These are phyloP conservation scores for Eriocheir sinensis DNA, from an alignment of 1,140 invertebrate species.

Conservation along the genomic window DNA sequence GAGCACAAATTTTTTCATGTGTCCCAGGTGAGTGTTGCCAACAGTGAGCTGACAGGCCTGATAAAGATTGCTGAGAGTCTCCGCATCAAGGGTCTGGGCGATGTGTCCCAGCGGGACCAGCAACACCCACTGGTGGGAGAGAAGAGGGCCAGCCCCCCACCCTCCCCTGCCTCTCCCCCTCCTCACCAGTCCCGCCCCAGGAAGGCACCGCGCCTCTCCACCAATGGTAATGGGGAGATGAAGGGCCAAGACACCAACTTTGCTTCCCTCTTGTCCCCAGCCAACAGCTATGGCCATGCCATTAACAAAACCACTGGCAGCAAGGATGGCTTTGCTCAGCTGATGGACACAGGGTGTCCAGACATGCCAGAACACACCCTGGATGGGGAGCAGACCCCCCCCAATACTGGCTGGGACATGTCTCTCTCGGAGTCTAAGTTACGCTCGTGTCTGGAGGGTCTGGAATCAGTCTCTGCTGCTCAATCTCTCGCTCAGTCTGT, in stretches of 20 bases:
- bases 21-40: constrained; percentile 91
- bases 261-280: constrained; percentile 68
- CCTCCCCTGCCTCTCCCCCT: constrained; percentile 67
- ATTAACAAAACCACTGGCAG: constrained; percentile 50
- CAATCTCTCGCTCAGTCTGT: constrained; percentile 72
- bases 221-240: constrained; percentile 62
- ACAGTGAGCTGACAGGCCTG: constrained; percentile 93
- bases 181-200: constrained; percentile 65
- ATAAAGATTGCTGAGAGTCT: constrained; percentile 91
- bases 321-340: constrained; percentile 72
- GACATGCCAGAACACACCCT: constrained; percentile 64
- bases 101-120: constrained; percentile 85
- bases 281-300: constrained; percentile 72
- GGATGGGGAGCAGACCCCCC: constrained; percentile 58
- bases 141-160: constrained; percentile 75
- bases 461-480: constrained; percentile 64
- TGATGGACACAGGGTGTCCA: constrained; percentile 69
- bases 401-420: constrained; percentile 60
- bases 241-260: constrained; percentile 68
- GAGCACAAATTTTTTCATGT: neutral
- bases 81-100: constrained; percentile 93
- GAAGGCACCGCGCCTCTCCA: constrained; percentile 69
- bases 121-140: constrained; percentile 53
- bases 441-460: constrained; percentile 68
- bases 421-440: constrained; percentile 68